phyloP scores from a whole-genome alignment of 2,797 vertebrate species.

The Pempheris klunzingeri region DNA sequence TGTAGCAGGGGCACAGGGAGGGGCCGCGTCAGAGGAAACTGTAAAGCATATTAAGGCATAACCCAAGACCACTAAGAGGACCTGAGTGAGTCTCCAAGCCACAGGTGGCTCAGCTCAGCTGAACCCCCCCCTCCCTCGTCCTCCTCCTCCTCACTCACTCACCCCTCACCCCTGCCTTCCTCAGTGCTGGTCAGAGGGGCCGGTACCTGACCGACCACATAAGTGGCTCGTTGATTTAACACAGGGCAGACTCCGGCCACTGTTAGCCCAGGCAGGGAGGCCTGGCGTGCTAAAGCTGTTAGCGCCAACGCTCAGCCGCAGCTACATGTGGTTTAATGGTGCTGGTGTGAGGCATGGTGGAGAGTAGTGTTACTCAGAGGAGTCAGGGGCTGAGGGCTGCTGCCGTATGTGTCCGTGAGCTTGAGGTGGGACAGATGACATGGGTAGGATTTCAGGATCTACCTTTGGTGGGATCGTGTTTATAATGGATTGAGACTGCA shows the following conservation, averaged over 20 bases:
- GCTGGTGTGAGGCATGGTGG: slow-evolving; percentile 49
- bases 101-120: slow-evolving; percentile 74
- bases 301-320: slow-evolving; percentile 59
- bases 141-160: slow-evolving; percentile 1
- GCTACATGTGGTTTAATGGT: slow-evolving; percentile 68
- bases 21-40: slow-evolving; percentile 72
- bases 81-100: slow-evolving; percentile 78
- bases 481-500: slow-evolving; percentile 36
- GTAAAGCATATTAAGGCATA: slow-evolving; percentile 81
- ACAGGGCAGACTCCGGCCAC: slow-evolving; percentile 61
- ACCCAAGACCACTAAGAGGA: slow-evolving; percentile 80
- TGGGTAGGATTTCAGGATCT: slow-evolving; percentile 50
- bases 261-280: slow-evolving; percentile 60
- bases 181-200: slow-evolving; percentile 68
- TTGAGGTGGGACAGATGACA: slow-evolving; percentile 38
- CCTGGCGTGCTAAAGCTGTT: slow-evolving; percentile 56
- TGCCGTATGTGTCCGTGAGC: slow-evolving; percentile 14
- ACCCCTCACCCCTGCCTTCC: slow-evolving; percentile 43
- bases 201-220: slow-evolving; percentile 80
- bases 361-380: slow-evolving; percentile 49
- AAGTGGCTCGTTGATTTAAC: slow-evolving; percentile 81
- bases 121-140: slow-evolving; percentile 22
- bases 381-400: slow-evolving; percentile 40
- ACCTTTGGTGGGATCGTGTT: slow-evolving; percentile 37
- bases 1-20: slow-evolving; percentile 37